Base-by-base conservation (phyloP, 2,888 invertebrate genomes). In the Tryphoninae sp. region DNA sequence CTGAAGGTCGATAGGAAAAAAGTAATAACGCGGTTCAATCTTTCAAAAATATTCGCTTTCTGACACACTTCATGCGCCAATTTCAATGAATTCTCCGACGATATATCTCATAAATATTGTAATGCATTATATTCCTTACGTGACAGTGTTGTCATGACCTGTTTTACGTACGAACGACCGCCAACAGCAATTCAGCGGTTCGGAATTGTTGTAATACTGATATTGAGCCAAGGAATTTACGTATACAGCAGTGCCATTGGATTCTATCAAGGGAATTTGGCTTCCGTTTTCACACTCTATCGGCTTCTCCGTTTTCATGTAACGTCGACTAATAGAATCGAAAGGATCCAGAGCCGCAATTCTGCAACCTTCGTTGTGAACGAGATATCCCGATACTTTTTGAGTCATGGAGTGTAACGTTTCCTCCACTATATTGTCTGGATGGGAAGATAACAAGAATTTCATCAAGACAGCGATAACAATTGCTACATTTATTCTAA, bases 331-430 rank as follows among this genome's bases (percentile, higher is more conserved):
- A 53, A 92, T 91, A 4, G 93, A 90, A 87, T 95, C 95, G 84
- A 94, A 94, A 0, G 95, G 94, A 84, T 94, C 93, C 86, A 96
- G 91, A 1, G 93, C 93, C 0, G 95, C 95, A 84, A 96, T 95
- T 9, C 94, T 94, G 88, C 96, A 96, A 23, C 96, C 96, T 79
- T 93, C 92, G 8, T 95, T 95, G 87, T 94, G 93, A 69, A 96
- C 94, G 2, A 94, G 92, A 86, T 93, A 95, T 2, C 89, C 90
- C 16, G 88, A 69, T 69, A 78, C 77, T 49, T 83, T 75, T 62
- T 42, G 81, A 19, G 81, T 87, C n/a, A 82, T 53, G 4, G 72
- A 55, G 13, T 22, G 65, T 6, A 1, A 16, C 42, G 3, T 71
- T 65, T 9, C 84, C 88, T 86, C 77, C 33, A 6, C 33, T 33